Evolutionary conservation across 2,113 vertebrate species (phyloP), one percentile per base, ranked within the genome.

Genomic region (Megalops atlanticus): DNA sequence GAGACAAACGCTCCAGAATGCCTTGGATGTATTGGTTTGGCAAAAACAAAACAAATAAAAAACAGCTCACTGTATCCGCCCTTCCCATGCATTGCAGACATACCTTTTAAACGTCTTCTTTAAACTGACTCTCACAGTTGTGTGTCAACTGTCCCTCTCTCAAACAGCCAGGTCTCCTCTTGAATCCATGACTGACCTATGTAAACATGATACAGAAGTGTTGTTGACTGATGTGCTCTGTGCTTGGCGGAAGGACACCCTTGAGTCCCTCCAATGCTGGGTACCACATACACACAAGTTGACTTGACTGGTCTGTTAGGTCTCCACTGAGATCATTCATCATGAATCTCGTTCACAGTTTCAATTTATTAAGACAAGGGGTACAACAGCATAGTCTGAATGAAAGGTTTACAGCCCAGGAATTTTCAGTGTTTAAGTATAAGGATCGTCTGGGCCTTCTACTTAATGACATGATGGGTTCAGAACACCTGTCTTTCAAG

Each of bases 161-260:
- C 82, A 89, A 87, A 91, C 82, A 89, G 80, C 0, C 79, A 82
- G 45, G 70, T 54, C 79, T 86, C 81, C 88, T 84, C 86, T 1
- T 76, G 86, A 83, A 86, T 47, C 0, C 39, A 81, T 71, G 52
- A 84, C 76, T 83, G 82, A 83, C 87, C 87, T 89, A 40, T 40
- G 86, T 81, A 89, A 88, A 92, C 78, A 89, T 79, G 83, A 87
- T 84, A 80, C 82, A 80, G 69, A 27, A 49, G 81, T 82, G 82
- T 77, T 91, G 86, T 86, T 89, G 89, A 88, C 14, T 76, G 84
- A 88, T 82, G 81, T 64, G 74, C 80, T 81, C 54, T 8, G 21
- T 15, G 78, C 77, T 49, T 84, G 86, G 84, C 84, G 3, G 64
- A 79, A 69, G 54, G 85, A 69, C 38, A 31, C 36, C 40, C 16